Percentiles rank a stretch among this genome's conserved stretches.
phyloP scores from a whole-genome alignment of 2,888 invertebrate species.

The Zootermopsis nevadensis region DNA sequence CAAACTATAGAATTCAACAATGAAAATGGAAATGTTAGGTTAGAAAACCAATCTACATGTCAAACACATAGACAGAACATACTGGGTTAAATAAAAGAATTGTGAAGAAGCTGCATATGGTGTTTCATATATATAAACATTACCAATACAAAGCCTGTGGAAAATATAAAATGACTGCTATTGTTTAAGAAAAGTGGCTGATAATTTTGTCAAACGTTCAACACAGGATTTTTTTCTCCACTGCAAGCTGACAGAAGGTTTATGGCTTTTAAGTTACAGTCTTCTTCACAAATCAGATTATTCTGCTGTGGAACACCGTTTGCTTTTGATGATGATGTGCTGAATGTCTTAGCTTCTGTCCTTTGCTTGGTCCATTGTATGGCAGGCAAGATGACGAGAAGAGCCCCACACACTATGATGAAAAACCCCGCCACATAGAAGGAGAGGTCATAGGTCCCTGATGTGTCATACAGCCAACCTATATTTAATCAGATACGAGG shows the following conservation, averaged over 20 bases:
- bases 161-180: too few species aligned
- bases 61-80: too few species aligned
- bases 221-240: neutral
- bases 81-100: too few species aligned
- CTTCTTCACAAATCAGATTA: neutral
- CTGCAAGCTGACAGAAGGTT: neutral
- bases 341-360: neutral
- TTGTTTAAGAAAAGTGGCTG: too few species aligned
- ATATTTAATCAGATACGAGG: conserved; percentile 56
- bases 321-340: neutral
- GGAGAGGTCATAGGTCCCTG: conserved; percentile 79
- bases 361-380: conserved; percentile 55
- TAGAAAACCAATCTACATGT: too few species aligned
- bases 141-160: too few species aligned
- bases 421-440: conserved; percentile 86
- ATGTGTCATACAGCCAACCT: conserved; percentile 87
- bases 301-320: conserved; percentile 9
- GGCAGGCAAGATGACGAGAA: conserved; percentile 67
- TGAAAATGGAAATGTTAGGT: too few species aligned
- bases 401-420: conserved; percentile 78
- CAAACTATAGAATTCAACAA: too few species aligned
- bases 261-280: neutral
- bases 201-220: neutral
- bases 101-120: too few species aligned
- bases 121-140: too few species aligned